Evolutionary conservation across 1,140 invertebrate species (phyloP).

Genomic region (Achroia grisella): DNA sequence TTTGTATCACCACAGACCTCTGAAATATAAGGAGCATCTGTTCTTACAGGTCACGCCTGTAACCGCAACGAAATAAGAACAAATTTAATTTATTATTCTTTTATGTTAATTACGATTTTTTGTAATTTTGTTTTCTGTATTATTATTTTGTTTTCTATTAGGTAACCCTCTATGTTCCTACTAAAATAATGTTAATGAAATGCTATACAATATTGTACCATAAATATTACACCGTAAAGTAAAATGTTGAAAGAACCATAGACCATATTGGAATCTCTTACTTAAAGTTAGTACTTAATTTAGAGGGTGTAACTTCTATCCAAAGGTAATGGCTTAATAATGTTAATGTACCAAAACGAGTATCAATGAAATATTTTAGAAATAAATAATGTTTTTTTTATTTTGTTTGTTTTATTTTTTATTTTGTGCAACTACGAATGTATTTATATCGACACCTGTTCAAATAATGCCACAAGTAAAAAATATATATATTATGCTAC

Average conservation of each 20-base stretch:
- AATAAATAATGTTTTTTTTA: conserved; percentile 60
- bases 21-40: conserved; percentile 24
- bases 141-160: conserved; percentile 38
- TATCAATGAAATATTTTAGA: conserved; percentile 39
- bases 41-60: conserved; percentile 62
- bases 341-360: conserved; percentile 33
- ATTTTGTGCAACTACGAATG: conserved; percentile 55
- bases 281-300: conserved; percentile 66
- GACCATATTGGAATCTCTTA: conserved; percentile 49
- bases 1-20: conserved; percentile 1
- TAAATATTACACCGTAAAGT: too few species aligned
- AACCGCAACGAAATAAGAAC: conserved; percentile 47
- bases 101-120: conserved; percentile 19
- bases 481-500: too few species aligned
- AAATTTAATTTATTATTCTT: conserved; percentile 25
- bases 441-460: too few species aligned
- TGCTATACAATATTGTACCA: conserved; percentile 9
- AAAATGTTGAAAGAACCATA: too few species aligned
- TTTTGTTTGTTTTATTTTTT: conserved; percentile 66
- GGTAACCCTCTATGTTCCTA: conserved; percentile 48
- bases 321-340: conserved; percentile 45
- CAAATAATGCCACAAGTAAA: too few species aligned
- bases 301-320: conserved; percentile 40
- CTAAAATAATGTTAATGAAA: conserved; percentile 18
- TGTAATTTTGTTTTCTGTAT: conserved; percentile 24